phyloP scores from a whole-genome alignment of 2,888 invertebrate species.

The Hyppa rectilinea region DNA sequence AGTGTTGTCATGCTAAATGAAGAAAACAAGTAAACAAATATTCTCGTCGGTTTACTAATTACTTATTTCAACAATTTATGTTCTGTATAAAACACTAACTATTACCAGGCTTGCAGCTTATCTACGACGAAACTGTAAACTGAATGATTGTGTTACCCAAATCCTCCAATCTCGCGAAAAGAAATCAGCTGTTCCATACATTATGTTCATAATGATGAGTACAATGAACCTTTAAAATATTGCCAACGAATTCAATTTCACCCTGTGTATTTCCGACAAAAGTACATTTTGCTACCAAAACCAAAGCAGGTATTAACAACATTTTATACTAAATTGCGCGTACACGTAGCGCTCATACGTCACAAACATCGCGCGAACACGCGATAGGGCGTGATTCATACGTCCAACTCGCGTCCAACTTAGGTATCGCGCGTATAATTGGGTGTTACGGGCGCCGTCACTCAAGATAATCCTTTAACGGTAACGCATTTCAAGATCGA shows the following conservation, averaged over 20 bases:
- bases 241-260: too few species aligned
- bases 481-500: slow-evolving; percentile 77
- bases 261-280: neutral
- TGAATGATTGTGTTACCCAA: neutral
- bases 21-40: too few species aligned
- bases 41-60: too few species aligned
- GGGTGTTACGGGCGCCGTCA: slow-evolving; percentile 82
- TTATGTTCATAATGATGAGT: too few species aligned
- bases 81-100: too few species aligned
- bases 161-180: too few species aligned
- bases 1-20: too few species aligned
- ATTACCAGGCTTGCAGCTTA: too few species aligned
- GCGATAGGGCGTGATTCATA: slow-evolving; percentile 75
- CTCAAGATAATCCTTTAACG: slow-evolving; percentile 86
- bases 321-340: slow-evolving; percentile 31
- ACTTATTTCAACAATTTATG: too few species aligned
- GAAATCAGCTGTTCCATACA: too few species aligned
- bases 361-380: slow-evolving; percentile 53
- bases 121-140: too few species aligned
- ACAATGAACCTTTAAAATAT: too few species aligned
- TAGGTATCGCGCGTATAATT: slow-evolving; percentile 83
- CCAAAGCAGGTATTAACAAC: slow-evolving; percentile 19
- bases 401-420: slow-evolving; percentile 74
- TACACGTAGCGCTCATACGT: slow-evolving; percentile 63
- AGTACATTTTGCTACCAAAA: neutral